These are phyloP conservation scores for Bugulina stolonifera DNA, from an alignment of 2,888 invertebrate species.

Conservation along the genomic window DNA sequence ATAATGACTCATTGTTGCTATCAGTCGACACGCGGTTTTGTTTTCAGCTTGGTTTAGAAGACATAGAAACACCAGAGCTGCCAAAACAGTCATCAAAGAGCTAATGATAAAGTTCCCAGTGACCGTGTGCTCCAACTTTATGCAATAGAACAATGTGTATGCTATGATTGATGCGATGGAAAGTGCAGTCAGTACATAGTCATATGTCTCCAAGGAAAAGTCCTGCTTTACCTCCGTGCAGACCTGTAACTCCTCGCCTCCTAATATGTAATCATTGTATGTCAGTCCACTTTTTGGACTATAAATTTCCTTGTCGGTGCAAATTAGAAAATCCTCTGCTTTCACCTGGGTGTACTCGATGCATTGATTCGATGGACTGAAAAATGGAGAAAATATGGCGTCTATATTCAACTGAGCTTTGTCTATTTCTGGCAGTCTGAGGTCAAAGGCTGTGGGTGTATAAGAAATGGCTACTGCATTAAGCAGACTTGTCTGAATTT, in stretches of 20 bases:
- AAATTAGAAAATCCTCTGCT: background rate
- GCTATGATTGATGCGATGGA: background rate
- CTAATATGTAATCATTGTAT: background rate
- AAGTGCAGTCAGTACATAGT: background rate
- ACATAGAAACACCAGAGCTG: background rate
- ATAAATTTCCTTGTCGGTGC: background rate
- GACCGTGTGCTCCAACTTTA: background rate
- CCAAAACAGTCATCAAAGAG: background rate
- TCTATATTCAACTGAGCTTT: too few species aligned
- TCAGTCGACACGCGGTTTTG: background rate
- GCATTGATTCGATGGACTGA: background rate
- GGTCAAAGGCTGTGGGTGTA: background rate
- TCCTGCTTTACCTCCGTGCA: background rate
- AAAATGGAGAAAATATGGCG: background rate
- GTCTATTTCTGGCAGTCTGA: background rate
- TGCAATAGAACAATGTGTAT: background rate
- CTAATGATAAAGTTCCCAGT: slow-evolving; percentile 1
- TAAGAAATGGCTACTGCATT: background rate
- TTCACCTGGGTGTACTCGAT: background rate
- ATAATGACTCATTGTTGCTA: slow-evolving; percentile 4
- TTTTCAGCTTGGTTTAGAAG: background rate
- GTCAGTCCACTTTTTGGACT: too few species aligned
- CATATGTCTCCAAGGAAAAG: background rate
- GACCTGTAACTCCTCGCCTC: background rate
- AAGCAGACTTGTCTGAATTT: background rate